Base-by-base conservation (phyloP, 1,140 invertebrate genomes). In the Stenopsyche tienmushanensis region DNA sequence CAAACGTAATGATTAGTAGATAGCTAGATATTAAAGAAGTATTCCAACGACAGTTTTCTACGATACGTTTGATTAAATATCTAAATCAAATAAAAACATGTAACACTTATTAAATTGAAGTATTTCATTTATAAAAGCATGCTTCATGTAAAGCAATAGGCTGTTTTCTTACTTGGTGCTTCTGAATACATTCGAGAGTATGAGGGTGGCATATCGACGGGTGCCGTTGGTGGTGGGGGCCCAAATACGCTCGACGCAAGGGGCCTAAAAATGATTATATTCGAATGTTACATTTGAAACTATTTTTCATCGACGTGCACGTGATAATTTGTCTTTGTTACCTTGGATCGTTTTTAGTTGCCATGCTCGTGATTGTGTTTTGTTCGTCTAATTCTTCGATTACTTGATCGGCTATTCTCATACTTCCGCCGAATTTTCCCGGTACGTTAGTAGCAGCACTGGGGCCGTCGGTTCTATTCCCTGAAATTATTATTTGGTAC, bases 371-470 rank as follows among this genome's bases (percentile, higher is more conserved):
- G 49, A 90, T 86, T 2, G 90, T 92, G 65, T 85, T 80, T 73
- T 92, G 90, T 72, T 92, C 90, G 68, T 92, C 90, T 0, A 91
- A 88, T 74, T 92, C 90, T 73, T 92, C 90, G 23, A 91, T 92
- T 1, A 91, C 86, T 68, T 89, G 86, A 70, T 88, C 84, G 0
- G 88, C 84, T 15, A 92, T 88, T 68, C 85, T 83, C 79, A 88
- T 86, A 29, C 85, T 87, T n/a, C 86, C 87, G 20, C 73, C 72
- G 62, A 52, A 64, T n/a, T 52, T 62, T 42, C 45, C 60, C 10
- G 42, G 3, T 21, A 60, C 17, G 18, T 41, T 49, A 10, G 34
- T 60, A 2, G 13, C 44, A 29, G n/a, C 41, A 18, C n/a, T n/a
- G 58, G 2, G 41, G 20, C 23, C 2, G 26, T 39, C 7, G 34